Evolutionary conservation across 2,888 invertebrate genomes (phyloP), one percentile per base, ranked within the genome.

Genomic region (Coenonympha arcania): DNA sequence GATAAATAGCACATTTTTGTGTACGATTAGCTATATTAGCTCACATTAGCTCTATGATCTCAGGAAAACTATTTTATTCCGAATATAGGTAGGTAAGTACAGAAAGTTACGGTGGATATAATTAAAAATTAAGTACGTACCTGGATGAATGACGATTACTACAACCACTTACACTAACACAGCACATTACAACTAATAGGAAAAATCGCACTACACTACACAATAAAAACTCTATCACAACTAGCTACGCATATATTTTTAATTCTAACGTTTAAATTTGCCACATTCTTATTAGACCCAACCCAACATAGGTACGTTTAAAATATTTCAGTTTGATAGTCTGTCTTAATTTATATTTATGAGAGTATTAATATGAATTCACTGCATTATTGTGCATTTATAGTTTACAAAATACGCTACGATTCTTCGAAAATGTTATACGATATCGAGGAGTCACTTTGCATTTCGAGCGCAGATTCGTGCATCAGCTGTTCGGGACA

Each of bases 401-500:
- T 15, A 39, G 9, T 3, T 13, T 37, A 20, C 39, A 15, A 4
- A 22, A 37, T 2, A 3, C 13, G 20, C 6, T 24, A 22, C 24
- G 9, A 15, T 15, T 15, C 15, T 39, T 15, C 15, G 24, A 24
- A 39, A 39, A 8, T n/a, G 13, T 9, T 24, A 4, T 8, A 13
- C 24, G 9, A 8, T 39, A 26, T 16, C 16, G 18, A 34, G 34
- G 42, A 45, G 34, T 28, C 36, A 45, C 34, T 48, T 36, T 37
- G 46, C 44, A 53, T 51, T 56, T 53, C 60, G 55, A 55, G 50
- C 56, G 54, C 43, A 51, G 60, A 61, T 60, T 63, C 52, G 55
- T 54, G 56, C 56, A 61, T 79, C 82, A 82, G 82, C 82, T 82
- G 82, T 69, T 79, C 69, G 73, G 70, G 55, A 61, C 66, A 80